Evolutionary conservation across 2,888 invertebrate species (phyloP).

Genomic region (Nephrotoma guestfalica): DNA sequence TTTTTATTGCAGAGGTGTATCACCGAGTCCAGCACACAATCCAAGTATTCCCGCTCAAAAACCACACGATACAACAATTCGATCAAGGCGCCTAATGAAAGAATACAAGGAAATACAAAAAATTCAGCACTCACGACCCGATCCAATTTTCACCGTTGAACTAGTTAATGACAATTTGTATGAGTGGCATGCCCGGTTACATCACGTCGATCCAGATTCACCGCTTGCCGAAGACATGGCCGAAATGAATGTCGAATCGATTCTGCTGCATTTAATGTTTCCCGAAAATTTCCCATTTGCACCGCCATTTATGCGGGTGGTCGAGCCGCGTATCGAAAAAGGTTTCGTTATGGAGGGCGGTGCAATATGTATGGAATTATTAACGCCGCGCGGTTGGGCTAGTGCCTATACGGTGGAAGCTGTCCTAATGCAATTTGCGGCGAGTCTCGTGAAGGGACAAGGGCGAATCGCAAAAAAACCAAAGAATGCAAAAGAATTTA

Average conservation of each 20-base stretch:
- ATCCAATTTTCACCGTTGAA: conserved; percentile 66
- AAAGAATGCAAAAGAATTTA: conserved; percentile 65
- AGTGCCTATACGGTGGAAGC: conserved; percentile 79
- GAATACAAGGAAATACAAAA: conserved; percentile 68
- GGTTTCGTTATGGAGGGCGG: conserved; percentile 86
- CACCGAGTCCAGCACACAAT: conserved; percentile 33
- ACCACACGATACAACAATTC: conserved; percentile 46
- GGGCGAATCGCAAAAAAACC: conserved; percentile 66
- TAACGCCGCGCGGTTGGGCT: conserved; percentile 79
- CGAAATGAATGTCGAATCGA: conserved; percentile 57
- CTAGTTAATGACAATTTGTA: conserved; percentile 74
- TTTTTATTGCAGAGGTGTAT: conserved; percentile 23
- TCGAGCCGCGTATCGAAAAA: conserved; percentile 65
- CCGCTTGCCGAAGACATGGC: conserved; percentile 68
- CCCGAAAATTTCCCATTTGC: conserved; percentile 83
- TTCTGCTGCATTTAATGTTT: conserved; percentile 65
- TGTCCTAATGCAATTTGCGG: conserved; percentile 78
- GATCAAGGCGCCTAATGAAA: conserved; percentile 71
- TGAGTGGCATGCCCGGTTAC: conserved; percentile 75
- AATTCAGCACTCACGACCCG: conserved; percentile 49
- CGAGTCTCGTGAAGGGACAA: conserved; percentile 77
- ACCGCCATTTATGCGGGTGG: conserved; percentile 72
- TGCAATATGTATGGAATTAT: conserved; percentile 77
- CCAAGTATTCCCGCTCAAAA: conserved; percentile 35
- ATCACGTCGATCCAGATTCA: conserved; percentile 70